phyloP scores from a whole-genome alignment of 2,888 invertebrate species.

The Eubasilissa splendida region DNA sequence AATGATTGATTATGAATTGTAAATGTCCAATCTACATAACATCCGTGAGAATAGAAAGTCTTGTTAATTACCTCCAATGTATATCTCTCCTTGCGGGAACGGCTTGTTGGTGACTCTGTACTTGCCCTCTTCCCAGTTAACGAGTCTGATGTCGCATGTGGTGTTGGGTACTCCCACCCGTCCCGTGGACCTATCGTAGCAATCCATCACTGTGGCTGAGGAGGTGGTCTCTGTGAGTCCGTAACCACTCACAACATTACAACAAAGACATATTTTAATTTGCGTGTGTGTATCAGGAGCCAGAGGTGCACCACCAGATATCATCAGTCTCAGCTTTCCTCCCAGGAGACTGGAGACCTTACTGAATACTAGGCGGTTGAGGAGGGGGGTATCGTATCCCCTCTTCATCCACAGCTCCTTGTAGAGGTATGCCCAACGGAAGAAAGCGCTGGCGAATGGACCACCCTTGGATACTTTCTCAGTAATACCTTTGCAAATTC shows the following conservation, averaged over 20 bases:
- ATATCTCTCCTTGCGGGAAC: conserved; percentile 84
- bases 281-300: conserved; percentile 96
- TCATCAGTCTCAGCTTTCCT: conserved; percentile 89
- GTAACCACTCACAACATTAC: conserved; percentile 93
- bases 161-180: conserved; percentile 92
- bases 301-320: conserved; percentile 96
- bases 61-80: conserved; percentile 69
- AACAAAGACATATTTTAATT: conserved; percentile 92
- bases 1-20: too few species aligned
- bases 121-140: conserved; percentile 95
- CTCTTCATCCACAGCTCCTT: conserved; percentile 89
- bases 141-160: conserved; percentile 87
- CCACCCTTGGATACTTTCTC: conserved; percentile 92
- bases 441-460: conserved; percentile 84
- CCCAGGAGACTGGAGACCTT: conserved; percentile 84
- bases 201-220: conserved; percentile 89
- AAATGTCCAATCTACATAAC: too few species aligned
- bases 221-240: conserved; percentile 98
- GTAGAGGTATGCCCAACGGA: conserved; percentile 95
- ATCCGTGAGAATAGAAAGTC: neutral
- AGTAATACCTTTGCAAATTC: conserved; percentile 97
- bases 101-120: conserved; percentile 92
- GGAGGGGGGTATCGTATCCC: conserved; percentile 86
- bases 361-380: conserved; percentile 65
- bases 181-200: conserved; percentile 80